A percentile compares a stretch with the other conserved stretches of the same genome.
phyloP scores from a whole-genome alignment of 1,140 invertebrate species.

The Dendrolimus punctatus region DNA sequence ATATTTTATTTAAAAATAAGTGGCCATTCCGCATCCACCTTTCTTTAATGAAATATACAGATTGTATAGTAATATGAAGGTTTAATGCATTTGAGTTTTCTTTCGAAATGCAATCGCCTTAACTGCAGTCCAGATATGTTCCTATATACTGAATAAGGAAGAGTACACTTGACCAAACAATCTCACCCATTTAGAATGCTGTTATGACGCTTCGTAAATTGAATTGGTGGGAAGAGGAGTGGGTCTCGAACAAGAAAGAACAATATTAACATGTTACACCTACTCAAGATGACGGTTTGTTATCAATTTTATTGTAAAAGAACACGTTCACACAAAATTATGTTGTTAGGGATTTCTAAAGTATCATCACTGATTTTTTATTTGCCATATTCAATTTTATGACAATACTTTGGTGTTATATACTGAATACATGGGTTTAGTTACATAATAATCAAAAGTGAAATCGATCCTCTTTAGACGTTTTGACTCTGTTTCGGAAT shows the following conservation, averaged over 20 bases:
- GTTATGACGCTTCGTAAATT: constrained; percentile 20
- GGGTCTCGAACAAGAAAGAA: constrained; percentile 13
- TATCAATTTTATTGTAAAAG: constrained; percentile 8
- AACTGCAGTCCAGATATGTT: constrained; percentile 15
- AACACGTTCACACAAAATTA: constrained; percentile 10
- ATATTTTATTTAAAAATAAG: too few relatives aligned
- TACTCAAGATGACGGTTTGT: constrained; percentile 12
- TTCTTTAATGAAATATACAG: too few relatives aligned
- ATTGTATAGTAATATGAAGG: too few relatives aligned
- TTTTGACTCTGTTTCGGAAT: too few relatives aligned
- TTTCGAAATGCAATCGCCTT: not conserved
- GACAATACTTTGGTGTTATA: too few relatives aligned
- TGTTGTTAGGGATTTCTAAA: constrained; percentile 1
- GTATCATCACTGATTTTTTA: not conserved
- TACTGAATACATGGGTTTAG: too few relatives aligned
- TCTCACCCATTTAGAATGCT: constrained; percentile 28
- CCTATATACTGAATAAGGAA: constrained; percentile 29
- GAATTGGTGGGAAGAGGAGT: constrained; percentile 18
- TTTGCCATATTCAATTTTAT: constrained; percentile 1
- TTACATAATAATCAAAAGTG: too few relatives aligned
- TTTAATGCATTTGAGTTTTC: too few relatives aligned
- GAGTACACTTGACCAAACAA: constrained; percentile 47
- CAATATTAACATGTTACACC: constrained; percentile 16
- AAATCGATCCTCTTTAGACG: too few relatives aligned
- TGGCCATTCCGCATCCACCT: too few relatives aligned